Conservation (phyloP, 2,113 vertebrate genomes). For the Paratilapia polleni region DNA sequence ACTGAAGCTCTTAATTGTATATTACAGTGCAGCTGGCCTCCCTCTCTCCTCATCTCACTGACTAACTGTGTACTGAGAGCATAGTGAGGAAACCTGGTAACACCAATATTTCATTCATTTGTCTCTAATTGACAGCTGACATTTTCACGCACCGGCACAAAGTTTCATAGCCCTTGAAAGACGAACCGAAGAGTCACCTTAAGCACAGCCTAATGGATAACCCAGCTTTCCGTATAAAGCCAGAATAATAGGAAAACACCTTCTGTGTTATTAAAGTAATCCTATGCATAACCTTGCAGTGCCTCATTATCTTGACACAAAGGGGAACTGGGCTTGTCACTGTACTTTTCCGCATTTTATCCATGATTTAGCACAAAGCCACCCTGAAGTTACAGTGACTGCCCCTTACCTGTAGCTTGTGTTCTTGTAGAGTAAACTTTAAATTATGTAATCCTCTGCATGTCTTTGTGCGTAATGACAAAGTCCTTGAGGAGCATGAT, state of each 20-base stretch:
- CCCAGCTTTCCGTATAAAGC: neutral
- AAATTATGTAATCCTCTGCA: constrained; percentile 27
- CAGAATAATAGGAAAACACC: constrained; percentile 23
- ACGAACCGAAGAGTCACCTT: constrained; percentile 12
- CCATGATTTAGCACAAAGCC: constrained; percentile 49
- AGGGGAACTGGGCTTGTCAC: constrained; percentile 40
- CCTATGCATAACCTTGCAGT: constrained; percentile 47
- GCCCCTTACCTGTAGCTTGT: constrained; percentile 19
- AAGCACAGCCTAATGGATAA: constrained; percentile 7
- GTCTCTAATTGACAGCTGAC: constrained; percentile 63
- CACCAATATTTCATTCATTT: constrained; percentile 54
- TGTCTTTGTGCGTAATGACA: constrained; percentile 22
- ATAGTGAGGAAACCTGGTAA: neutral
- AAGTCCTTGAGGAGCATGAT: constrained; percentile 19
- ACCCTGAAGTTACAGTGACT: constrained; percentile 36
- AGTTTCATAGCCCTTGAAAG: constrained; percentile 45
- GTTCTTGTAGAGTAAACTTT: constrained; percentile 35
- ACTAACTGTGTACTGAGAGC: constrained; percentile 29
- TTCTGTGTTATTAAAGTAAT: constrained; percentile 42
- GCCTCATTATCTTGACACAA: constrained; percentile 52
- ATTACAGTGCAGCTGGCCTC: constrained; percentile 66
- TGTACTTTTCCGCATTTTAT: constrained; percentile 44
- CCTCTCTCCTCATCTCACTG: constrained; percentile 21
- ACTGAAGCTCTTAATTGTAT: constrained; percentile 63
- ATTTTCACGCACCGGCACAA: constrained; percentile 28